Conservation (phyloP, 2,113 vertebrate genomes). For the Nothobranchius kuhntae region DNA sequence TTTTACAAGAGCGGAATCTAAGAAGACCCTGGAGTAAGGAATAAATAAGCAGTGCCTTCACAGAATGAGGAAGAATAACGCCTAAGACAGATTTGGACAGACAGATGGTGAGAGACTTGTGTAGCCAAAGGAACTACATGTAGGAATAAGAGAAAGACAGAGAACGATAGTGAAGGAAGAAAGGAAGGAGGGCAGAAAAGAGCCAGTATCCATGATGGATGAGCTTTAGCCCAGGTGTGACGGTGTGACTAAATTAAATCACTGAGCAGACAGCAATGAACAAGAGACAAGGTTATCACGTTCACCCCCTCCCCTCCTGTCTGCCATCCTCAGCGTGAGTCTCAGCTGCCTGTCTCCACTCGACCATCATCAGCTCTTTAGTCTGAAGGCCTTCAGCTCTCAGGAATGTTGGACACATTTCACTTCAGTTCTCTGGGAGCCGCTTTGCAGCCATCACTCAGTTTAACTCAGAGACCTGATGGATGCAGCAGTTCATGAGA, state of each 20-base stretch:
- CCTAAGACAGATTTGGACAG: slow-evolving; percentile 14
- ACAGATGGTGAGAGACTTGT: slow-evolving; percentile 10
- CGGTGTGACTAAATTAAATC: slow-evolving; percentile 72
- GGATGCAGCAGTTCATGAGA: too few species aligned
- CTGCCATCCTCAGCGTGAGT: slow-evolving; percentile 37
- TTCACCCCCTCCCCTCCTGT: slow-evolving; percentile 25
- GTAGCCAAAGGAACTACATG: slow-evolving; percentile 20
- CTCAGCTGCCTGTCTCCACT: slow-evolving; percentile 41
- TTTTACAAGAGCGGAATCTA: too few species aligned
- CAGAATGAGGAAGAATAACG: background rate
- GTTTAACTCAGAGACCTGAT: background rate
- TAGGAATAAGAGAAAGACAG: background rate
- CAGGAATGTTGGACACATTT: slow-evolving; percentile 36
- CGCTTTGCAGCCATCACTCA: slow-evolving; percentile 23
- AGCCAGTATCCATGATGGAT: slow-evolving; percentile 66
- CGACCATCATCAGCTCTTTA: slow-evolving; percentile 9
- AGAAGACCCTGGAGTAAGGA: too few species aligned
- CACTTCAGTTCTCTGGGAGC: slow-evolving; percentile 34
- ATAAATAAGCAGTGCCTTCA: too few species aligned
- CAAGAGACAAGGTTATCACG: slow-evolving; percentile 74
- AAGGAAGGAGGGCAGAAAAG: slow-evolving; percentile 20
- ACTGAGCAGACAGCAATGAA: slow-evolving; percentile 74
- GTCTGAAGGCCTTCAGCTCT: background rate
- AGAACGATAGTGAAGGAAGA: slow-evolving; percentile 9
- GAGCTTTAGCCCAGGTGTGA: slow-evolving; percentile 74